phyloP scores from a whole-genome alignment of 92 coral and sea anemone genomes.

The Diadumene lineata region DNA sequence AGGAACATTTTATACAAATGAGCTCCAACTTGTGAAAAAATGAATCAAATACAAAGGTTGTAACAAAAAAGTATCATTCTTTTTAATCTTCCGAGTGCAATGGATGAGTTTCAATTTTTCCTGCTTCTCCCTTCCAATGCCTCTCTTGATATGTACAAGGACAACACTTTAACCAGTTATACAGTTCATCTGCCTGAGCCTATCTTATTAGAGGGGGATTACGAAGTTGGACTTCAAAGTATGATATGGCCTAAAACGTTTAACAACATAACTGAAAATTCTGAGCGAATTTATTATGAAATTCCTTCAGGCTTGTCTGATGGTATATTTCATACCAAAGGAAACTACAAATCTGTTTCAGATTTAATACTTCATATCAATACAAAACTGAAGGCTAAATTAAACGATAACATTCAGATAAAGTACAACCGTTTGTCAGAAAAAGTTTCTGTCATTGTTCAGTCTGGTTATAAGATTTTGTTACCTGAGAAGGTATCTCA shows the following conservation, averaged over 20 bases:
- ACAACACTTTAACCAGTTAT: slow-evolving; percentile 50
- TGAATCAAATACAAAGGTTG: no score
- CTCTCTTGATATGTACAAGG: slow-evolving; percentile 35
- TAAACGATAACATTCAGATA: neutral
- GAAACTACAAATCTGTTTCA: neutral
- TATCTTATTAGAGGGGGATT: slow-evolving; percentile 22
- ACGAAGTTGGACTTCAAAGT: slow-evolving; percentile 42
- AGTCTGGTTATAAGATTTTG: neutral
- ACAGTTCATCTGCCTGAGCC: slow-evolving; percentile 43
- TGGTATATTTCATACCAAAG: neutral
- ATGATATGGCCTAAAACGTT: slow-evolving; percentile 20
- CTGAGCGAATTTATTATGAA: neutral
- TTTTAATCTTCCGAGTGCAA: neutral
- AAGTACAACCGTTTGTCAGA: neutral
- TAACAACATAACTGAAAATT: neutral
- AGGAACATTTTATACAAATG: slow-evolving; percentile 36
- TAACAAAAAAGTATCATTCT: neutral
- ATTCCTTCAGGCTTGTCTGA: neutral
- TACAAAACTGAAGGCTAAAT: neutral
- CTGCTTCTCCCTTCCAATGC: slow-evolving; percentile 43
- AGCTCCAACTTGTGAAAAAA: slow-evolving; percentile 33
- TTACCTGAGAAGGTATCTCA: neutral
- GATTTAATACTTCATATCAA: neutral
- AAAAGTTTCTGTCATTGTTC: slow-evolving; percentile 4
- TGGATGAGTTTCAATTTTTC: slow-evolving; percentile 18